phyloP scores from a whole-genome alignment of 2,888 invertebrate genomes.

The Euzetes globulus region DNA sequence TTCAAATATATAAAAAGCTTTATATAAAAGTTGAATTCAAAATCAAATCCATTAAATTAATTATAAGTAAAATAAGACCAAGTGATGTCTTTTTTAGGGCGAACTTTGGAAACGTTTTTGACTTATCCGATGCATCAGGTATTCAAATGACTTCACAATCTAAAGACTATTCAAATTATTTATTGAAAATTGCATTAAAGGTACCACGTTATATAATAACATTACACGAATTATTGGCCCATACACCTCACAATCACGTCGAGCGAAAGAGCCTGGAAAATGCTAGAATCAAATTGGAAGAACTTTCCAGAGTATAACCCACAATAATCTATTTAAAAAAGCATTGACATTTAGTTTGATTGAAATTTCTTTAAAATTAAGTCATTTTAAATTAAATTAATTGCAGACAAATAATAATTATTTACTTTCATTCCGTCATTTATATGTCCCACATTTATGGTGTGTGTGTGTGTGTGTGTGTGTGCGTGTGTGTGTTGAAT shows the following conservation, averaged over 20 bases:
- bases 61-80: background rate
- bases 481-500: no score
- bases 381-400: no score
- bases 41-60: background rate
- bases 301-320: slow-evolving; percentile 55
- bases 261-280: slow-evolving; percentile 80
- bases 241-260: slow-evolving; percentile 88
- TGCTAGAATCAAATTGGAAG: slow-evolving; percentile 72
- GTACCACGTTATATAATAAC: slow-evolving; percentile 86
- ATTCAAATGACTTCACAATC: slow-evolving; percentile 38
- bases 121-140: slow-evolving; percentile 94
- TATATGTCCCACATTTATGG: no score
- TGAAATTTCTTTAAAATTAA: no score
- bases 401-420: no score
- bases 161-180: background rate
- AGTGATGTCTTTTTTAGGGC: slow-evolving; percentile 46
- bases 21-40: background rate
- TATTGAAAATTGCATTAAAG: slow-evolving; percentile 49
- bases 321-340: no score
- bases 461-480: no score
- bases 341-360: no score
- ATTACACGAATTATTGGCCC: slow-evolving; percentile 77
- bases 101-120: slow-evolving; percentile 76
- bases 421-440: no score
- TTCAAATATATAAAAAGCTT: background rate